Conservation (phyloP, 2,113 vertebrate species). For the Eolophus roseicapilla region DNA sequence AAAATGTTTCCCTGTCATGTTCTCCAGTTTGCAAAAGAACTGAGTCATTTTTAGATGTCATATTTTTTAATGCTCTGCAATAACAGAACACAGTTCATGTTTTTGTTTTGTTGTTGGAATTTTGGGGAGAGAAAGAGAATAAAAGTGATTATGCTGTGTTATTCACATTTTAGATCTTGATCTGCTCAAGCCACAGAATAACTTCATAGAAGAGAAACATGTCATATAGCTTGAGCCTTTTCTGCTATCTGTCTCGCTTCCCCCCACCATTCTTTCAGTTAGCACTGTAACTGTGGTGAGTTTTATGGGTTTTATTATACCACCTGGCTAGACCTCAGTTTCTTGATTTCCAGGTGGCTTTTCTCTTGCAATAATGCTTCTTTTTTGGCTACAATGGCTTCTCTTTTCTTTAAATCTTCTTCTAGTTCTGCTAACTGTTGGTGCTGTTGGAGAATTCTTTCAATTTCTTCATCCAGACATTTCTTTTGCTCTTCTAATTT, state of each 20-base stretch:
- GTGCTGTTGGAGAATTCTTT: slow-evolving; percentile 81
- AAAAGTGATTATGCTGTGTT: background rate
- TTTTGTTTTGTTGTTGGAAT: background rate
- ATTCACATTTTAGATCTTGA: background rate
- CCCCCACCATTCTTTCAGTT: background rate
- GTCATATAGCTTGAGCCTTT: background rate
- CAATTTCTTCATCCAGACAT: slow-evolving; percentile 89
- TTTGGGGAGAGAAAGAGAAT: background rate
- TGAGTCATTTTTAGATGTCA: background rate
- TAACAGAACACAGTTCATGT: background rate
- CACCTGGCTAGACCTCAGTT: slow-evolving; percentile 87
- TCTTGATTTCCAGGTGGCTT: slow-evolving; percentile 84
- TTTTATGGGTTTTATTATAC: background rate
- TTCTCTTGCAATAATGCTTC: slow-evolving; percentile 83
- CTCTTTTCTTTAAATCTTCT: slow-evolving; percentile 84
- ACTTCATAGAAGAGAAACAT: background rate
- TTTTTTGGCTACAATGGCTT: slow-evolving; percentile 81
- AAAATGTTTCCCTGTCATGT: background rate
- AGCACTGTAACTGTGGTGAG: background rate
- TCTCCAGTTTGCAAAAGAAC: background rate
- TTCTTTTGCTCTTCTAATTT: slow-evolving; percentile 73
- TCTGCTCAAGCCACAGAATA: background rate
- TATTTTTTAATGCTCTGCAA: background rate
- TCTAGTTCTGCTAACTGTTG: slow-evolving; percentile 81
- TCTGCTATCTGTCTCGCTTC: background rate